phyloP scores from a whole-genome alignment of 2,113 vertebrate species.

The Chaetura pelagica region DNA sequence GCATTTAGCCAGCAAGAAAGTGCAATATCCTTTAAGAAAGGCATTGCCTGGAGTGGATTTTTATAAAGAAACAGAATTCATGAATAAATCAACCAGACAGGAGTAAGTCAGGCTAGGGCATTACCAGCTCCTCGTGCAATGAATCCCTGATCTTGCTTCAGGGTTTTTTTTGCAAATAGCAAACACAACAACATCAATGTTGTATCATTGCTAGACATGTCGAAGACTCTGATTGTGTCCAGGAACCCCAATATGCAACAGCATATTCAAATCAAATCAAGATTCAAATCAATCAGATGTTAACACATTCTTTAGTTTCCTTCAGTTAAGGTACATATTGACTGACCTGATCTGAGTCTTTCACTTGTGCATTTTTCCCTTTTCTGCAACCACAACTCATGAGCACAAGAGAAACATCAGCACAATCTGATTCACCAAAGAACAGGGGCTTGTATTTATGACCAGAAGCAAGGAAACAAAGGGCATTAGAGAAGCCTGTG shows the following conservation, averaged over 20 bases:
- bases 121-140: not conserved
- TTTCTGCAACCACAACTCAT: slow-evolving; percentile 67
- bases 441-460: not conserved
- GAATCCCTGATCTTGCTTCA: not conserved
- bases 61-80: slow-evolving; percentile 39
- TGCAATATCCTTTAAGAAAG: not conserved
- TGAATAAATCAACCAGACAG: slow-evolving; percentile 36
- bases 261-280: no score
- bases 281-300: not conserved
- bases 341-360: slow-evolving; percentile 65
- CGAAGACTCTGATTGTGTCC: not conserved
- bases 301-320: not conserved
- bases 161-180: not conserved
- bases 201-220: not conserved
- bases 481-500: not conserved
- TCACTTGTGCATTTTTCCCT: slow-evolving; percentile 56
- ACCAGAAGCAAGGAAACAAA: not conserved
- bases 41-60: not conserved
- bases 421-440: not conserved
- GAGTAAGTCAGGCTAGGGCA: not conserved
- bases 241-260: not conserved
- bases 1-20: not conserved
- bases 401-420: slow-evolving; percentile 26
- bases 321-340: not conserved
- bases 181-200: not conserved